Evolutionary conservation across 2,113 vertebrate species (phyloP), one percentile per base, ranked within the genome.

Genomic region (Oophaga pumilio): DNA sequence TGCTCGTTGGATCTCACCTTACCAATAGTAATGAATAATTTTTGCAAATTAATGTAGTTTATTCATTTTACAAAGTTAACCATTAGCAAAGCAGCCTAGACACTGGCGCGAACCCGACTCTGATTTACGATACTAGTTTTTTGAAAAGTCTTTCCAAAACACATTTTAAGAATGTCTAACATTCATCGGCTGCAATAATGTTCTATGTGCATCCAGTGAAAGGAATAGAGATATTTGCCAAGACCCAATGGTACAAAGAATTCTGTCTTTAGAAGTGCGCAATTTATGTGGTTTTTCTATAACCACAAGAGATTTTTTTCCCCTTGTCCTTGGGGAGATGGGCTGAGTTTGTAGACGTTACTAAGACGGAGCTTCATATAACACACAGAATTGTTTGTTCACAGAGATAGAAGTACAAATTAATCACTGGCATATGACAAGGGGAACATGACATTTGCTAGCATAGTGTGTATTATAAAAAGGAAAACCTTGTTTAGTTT

Each of bases 361-460:
- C 13, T 22, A 84, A 15, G 20, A 82, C 28, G 64, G 50, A 76
- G 68, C 52, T 12, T 56, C 87, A 85, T 71, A 33, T 57, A 73
- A 84, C 68, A 84, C 49, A 1, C 2, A 62, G 88, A 88, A 57
- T 1, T 18, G 86, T 85, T 80, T 82, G 90, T 4, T 88, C 6
- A 82, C 12, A 60, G 11, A 85, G 62, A 85, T 64, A 6, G 66
- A 90, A 77, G 49, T 68, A 33, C 15, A 90, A 89, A 90, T 88
- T 89, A 87, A 77, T 1, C 6, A 89, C 15, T 66, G 43, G 9
- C 14, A 69, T 87, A 20, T 59, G 59, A 24, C 69, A 53, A 88
- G 81, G 73, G 68, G 82, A 84, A 84, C 68, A 84, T 84, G 82
- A 71, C 82, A 84, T 84, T 84, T 84, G 82, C 82, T 59, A 33